Conservation (phyloP, 2,113 vertebrate species). For the Odontophorus gujanensis region DNA sequence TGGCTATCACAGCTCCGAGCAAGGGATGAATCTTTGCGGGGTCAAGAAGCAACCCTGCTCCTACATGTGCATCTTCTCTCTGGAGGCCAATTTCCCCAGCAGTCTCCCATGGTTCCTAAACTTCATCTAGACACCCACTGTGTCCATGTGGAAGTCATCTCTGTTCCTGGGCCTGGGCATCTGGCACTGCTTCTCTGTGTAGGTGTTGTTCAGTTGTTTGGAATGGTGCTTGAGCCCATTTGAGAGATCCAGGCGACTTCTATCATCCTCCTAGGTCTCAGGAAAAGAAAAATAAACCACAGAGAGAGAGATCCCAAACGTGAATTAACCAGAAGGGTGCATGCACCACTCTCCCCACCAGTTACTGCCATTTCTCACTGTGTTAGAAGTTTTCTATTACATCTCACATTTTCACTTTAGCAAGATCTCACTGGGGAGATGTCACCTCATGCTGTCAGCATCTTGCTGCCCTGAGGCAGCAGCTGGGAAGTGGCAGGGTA, state of each 20-base stretch:
- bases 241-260: not conserved
- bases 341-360: not conserved
- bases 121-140: not conserved
- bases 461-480: rapidly evolving
- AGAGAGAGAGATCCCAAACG: not conserved
- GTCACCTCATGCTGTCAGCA: not conserved
- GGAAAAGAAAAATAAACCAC: not conserved
- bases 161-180: not conserved
- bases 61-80: not conserved
- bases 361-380: not conserved
- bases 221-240: not conserved
- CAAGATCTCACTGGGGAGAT: not conserved
- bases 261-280: not conserved
- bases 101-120: not conserved
- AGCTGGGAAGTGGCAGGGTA: not conserved
- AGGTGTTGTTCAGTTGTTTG: rapidly evolving
- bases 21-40: not conserved
- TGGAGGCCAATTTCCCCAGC: not conserved
- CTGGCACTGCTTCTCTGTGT: not conserved
- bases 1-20: not conserved
- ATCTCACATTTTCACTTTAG: not conserved
- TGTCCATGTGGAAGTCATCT: not conserved
- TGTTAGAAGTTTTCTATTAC: not conserved
- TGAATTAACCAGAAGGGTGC: not conserved
- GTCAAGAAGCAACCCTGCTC: not conserved